Evolutionary conservation across 1,140 invertebrate genomes (phyloP).

Genomic region (Microplitis mediator): DNA sequence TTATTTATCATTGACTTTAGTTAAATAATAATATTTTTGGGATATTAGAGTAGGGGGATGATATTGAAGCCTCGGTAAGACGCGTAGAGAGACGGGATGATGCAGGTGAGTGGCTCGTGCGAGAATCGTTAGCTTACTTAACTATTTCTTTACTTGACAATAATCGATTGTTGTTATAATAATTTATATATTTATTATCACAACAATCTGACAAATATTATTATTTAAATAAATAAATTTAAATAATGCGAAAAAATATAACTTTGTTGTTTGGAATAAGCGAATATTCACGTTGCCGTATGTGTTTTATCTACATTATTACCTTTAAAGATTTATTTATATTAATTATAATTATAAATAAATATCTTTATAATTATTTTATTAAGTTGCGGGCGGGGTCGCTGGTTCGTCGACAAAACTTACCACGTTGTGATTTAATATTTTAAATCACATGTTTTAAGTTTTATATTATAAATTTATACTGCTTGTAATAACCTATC

Average conservation of each 20-base stretch:
- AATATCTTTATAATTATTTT: conserved; percentile 31
- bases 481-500: conserved; percentile 53
- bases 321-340: conserved; percentile 40
- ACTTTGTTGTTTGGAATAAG: conserved; percentile 56
- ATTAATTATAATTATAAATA: conserved; percentile 19
- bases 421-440: too few relatives aligned
- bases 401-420: conserved; percentile 23
- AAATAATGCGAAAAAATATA: neutral
- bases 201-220: neutral
- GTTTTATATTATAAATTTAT: conserved; percentile 40
- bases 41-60: neutral
- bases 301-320: conserved; percentile 35
- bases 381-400: conserved; percentile 45
- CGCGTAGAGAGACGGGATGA: conserved; percentile 54
- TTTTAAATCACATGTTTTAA: conserved; percentile 36
- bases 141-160: conserved; percentile 8
- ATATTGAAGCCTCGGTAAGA: conserved; percentile 42
- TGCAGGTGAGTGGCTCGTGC: conserved; percentile 58
- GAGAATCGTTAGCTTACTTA: conserved; percentile 21
- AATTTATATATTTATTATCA: neutral
- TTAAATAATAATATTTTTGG: neutral
- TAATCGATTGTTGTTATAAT: conserved; percentile 29
- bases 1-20: conserved; percentile 33
- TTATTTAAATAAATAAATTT: neutral
- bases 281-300: conserved; percentile 44